phyloP scores from a whole-genome alignment of 2,797 vertebrate species.

The Otolemur crassicaudatus region DNA sequence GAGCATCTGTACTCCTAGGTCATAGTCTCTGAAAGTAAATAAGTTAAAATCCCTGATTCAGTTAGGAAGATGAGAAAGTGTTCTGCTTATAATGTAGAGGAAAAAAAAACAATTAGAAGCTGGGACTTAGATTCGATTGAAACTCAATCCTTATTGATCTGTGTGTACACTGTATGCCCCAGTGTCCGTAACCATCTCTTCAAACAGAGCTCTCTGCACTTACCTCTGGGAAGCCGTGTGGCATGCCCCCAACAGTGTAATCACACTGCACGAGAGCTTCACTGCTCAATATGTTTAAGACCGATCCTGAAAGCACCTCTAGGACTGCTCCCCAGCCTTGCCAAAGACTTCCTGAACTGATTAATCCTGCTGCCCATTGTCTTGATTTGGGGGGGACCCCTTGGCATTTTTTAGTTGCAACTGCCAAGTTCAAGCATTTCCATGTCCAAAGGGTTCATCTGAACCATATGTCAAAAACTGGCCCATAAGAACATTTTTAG shows the following conservation, averaged over 20 bases:
- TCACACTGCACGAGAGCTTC: background rate
- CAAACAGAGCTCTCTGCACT: background rate
- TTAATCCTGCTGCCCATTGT: background rate
- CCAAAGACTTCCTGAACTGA: background rate
- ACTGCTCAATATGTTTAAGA: background rate
- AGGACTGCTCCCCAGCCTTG: background rate
- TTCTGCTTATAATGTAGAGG: slow-evolving; percentile 59
- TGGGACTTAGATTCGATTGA: slow-evolving; percentile 16
- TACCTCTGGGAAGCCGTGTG: background rate
- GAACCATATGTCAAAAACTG: background rate
- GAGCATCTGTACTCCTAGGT: slow-evolving; percentile 16
- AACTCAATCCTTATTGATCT: slow-evolving; percentile 59
- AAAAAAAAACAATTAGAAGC: slow-evolving; percentile 54
- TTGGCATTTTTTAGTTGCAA: slow-evolving; percentile 14
- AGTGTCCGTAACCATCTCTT: background rate
- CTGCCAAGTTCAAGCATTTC: background rate
- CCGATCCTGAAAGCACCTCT: background rate
- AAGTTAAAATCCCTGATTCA: slow-evolving; percentile 58
- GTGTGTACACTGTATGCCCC: slow-evolving; percentile 51
- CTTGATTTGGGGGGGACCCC: background rate
- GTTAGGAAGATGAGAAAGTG: slow-evolving; percentile 51
- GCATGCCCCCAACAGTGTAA: background rate
- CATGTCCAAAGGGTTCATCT: background rate
- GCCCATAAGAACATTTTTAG: background rate
- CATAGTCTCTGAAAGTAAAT: slow-evolving; percentile 67